Conservation (phyloP, 2,888 invertebrate genomes). For the Ectropis crepuscularia region DNA sequence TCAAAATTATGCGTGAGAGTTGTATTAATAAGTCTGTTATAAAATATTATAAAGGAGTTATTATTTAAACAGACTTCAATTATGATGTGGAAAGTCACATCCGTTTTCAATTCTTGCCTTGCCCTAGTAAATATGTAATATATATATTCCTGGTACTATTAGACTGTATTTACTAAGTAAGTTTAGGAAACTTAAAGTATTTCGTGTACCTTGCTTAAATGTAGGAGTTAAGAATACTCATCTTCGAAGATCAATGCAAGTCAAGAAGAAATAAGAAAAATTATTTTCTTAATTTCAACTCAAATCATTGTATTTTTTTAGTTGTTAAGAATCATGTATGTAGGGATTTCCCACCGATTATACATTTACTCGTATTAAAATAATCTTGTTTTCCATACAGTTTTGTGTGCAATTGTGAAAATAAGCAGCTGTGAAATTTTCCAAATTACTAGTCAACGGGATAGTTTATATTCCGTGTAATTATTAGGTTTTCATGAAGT, state of each 20-base stretch:
- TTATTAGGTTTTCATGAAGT: slow-evolving; percentile 3
- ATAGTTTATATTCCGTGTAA: slow-evolving; percentile 12
- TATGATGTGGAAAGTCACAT: neutral
- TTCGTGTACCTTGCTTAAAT: slow-evolving; percentile 20
- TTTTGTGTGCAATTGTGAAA: slow-evolving; percentile 14
- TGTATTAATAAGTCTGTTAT: too few species aligned
- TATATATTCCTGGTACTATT: slow-evolving; percentile 13
- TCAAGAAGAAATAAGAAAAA: neutral
- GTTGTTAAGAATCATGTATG: neutral
- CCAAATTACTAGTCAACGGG: slow-evolving; percentile 31
- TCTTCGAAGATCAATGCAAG: neutral
- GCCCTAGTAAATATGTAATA: neutral
- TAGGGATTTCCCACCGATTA: slow-evolving; percentile 20
- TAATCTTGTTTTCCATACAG: neutral
- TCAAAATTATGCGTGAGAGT: too few species aligned
- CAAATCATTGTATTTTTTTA: too few species aligned
- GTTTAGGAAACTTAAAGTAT: slow-evolving; percentile 22
- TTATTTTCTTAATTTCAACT: neutral
- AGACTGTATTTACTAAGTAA: slow-evolving; percentile 9
- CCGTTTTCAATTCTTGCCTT: neutral
- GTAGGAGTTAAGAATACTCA: slow-evolving; percentile 22
- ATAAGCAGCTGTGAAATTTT: slow-evolving; percentile 17
- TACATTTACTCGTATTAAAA: neutral
- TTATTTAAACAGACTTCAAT: too few species aligned
- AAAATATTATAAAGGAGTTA: too few species aligned